Evolutionary conservation across 2,113 vertebrate genomes (phyloP), one percentile per base, ranked within the genome.

Genomic region (Spheniscus mendiculus): DNA sequence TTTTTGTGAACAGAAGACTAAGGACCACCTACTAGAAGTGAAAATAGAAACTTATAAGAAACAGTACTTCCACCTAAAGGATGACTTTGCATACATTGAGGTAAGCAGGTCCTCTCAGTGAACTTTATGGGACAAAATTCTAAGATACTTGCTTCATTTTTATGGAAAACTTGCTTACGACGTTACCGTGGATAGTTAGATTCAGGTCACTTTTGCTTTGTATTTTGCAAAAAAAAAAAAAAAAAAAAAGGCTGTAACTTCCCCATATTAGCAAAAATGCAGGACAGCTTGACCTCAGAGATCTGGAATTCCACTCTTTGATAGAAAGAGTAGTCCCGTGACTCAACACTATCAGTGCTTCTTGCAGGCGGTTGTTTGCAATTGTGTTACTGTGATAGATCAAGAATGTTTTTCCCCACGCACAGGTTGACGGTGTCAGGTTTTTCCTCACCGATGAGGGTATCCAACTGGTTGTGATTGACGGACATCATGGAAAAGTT

Each of bases 1-100:
- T 20, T 63, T 65, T 83, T 26, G n/a, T n/a, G 69, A 97, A 55
- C 93, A 99, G 99, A 98, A 96, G 61, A 98, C 98, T 22, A 94
- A 98, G 42, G 99, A 99, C 74, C 99, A 98, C 96, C 99, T 99
- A 92, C 93, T 99, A 38, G 99, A 99, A 97, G 98, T 99, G 69
- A 99, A 98, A 89, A 95, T 99, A 96, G 99, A 99, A 90, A 99
- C 99, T 7, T 99, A 98, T 38, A 98, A 97, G 83, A 99, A 99
- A 38, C 99, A 99, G 56, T 99, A 99, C 95, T 99, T 99, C 97
- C 99, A 99, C 97, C 99, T 99, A 38, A 98, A 98, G 88, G 99
- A 99, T n/a, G 99, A 99, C 94, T 98, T 99, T 50, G 98, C 99
- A 13, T 99, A 99, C 62, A 98, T 98, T 30, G 98, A 99, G 97